These are phyloP conservation scores for Flexamia atlantica DNA, from an alignment of 2,888 invertebrate genomes.

Conservation along the genomic window DNA sequence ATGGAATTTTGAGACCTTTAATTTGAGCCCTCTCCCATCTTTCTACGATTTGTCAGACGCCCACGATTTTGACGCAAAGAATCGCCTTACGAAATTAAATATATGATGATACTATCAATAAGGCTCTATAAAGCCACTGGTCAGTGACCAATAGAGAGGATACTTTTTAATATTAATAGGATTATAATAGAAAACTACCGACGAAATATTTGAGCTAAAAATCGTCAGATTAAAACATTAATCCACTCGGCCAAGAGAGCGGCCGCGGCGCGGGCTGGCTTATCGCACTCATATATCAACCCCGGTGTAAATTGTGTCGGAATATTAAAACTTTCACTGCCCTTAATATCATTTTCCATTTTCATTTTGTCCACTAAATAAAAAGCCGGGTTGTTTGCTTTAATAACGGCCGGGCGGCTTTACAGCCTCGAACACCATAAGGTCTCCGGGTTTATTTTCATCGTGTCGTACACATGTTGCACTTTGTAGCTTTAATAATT, in stretches of 20 bases:
- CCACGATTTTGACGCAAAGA: no score
- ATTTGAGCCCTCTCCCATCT: no score
- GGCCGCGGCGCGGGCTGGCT: not conserved
- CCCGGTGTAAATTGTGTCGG: constrained; percentile 29
- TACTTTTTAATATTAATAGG: no score
- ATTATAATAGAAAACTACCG: no score
- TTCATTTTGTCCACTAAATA: constrained; percentile 36
- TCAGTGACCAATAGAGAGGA: no score
- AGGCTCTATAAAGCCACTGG: no score
- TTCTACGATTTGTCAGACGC: no score
- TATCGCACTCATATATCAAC: constrained; percentile 37
- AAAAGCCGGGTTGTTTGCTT: constrained; percentile 36
- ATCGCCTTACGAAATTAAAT: no score
- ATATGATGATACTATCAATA: no score
- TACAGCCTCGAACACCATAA: not conserved
- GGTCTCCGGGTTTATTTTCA: not conserved
- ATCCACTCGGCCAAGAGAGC: not conserved
- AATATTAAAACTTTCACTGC: constrained; percentile 41
- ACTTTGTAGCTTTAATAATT: not conserved
- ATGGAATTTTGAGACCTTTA: no score
- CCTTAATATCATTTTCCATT: constrained; percentile 40
- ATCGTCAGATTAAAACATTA: constrained; percentile 15
- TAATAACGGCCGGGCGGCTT: not conserved
- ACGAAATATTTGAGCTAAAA: no score
- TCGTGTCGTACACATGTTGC: not conserved